Evolutionary conservation across 2,888 invertebrate genomes (phyloP).

Genomic region (Panorpa germanica): DNA sequence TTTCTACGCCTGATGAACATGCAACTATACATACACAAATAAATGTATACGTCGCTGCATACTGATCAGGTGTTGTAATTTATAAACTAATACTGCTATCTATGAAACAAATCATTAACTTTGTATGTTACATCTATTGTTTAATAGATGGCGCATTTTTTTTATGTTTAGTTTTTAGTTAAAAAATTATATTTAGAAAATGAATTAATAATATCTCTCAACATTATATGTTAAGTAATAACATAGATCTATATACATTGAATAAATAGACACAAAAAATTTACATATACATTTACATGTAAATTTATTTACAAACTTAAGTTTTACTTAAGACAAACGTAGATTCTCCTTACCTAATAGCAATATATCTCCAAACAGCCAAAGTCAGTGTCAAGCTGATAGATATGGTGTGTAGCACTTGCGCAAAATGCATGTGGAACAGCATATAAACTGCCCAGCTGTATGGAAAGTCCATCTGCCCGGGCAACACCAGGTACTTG

Average conservation of each 20-base stretch:
- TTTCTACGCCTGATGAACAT: too few relatives aligned
- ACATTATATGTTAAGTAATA: conserved; percentile 1
- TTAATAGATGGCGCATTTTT: too few relatives aligned
- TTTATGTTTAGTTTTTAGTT: too few relatives aligned
- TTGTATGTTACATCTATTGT: too few relatives aligned
- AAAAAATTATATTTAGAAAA: conserved; percentile 4
- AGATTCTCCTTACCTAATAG: conserved; percentile 45
- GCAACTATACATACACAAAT: too few relatives aligned
- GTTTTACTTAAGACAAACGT: conserved; percentile 5
- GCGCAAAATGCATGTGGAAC: conserved; percentile 66
- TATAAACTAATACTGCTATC: too few relatives aligned
- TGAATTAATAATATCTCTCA: conserved; percentile 3
- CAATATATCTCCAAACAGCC: conserved; percentile 76
- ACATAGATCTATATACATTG: background rate
- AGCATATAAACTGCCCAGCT: conserved; percentile 54
- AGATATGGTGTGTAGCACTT: conserved; percentile 64
- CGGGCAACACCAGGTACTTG: conserved; percentile 41
- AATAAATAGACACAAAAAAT: conserved; percentile 5
- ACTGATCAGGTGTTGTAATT: too few relatives aligned
- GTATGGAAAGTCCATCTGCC: conserved; percentile 45
- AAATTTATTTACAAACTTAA: conserved; percentile 8
- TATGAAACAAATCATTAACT: too few relatives aligned
- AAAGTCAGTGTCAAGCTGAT: conserved; percentile 62
- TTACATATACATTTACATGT: conserved; percentile 1
- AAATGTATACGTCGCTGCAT: too few relatives aligned